Base-by-base conservation (phyloP, 2,797 vertebrate species). In the Gobionotothen gibberifrons region DNA sequence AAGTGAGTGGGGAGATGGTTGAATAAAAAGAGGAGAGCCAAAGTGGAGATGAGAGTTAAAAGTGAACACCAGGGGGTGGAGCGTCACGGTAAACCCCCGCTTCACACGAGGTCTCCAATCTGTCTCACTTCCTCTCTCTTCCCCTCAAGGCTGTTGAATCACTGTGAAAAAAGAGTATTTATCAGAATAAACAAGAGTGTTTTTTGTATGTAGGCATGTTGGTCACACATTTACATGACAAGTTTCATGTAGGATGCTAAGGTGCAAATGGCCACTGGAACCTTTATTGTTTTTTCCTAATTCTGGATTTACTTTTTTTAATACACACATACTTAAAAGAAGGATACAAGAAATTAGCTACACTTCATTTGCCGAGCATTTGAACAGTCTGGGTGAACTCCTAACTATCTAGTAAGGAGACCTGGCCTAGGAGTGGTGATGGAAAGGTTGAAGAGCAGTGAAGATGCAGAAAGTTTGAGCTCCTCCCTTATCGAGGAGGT, bases 41-140 rank as follows among this genome's bases (percentile, higher is more conserved):
- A 56, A 79, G 74, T 61, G 47, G 61, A 72, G 81, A 75, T 72
- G 79, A 79, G 76, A 90, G 81, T 92, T 90, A 56, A 90, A 92
- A 85, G 81, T 80, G 63, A 85, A 61, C 64, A 82, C 88, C 87
- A 79, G 84, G 85, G 85, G 84, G 80, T 83, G 79, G 84, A 75
- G 85, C 42, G 64, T 85, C 84, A 89, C 54, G 74, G 70, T 88
- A 67, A 67, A 44, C 5, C 40, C 58, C 49, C 11, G 57, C 59
- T 74, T 68, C 56, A 72, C 71, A 79, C 44, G 60, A 59, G 61
- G 44, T 72, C 61, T 70, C 39, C 71, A 51, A 49, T 76, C 51
- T 71, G 22, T 47, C 58, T 69, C 43, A 3, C 68, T 54, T 51
- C 63, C 71, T 58, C 76, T 66, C 5, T 74, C 60, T 65, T 32